phyloP scores from a whole-genome alignment of 2,113 vertebrate genomes.

The Myotis davidii region DNA sequence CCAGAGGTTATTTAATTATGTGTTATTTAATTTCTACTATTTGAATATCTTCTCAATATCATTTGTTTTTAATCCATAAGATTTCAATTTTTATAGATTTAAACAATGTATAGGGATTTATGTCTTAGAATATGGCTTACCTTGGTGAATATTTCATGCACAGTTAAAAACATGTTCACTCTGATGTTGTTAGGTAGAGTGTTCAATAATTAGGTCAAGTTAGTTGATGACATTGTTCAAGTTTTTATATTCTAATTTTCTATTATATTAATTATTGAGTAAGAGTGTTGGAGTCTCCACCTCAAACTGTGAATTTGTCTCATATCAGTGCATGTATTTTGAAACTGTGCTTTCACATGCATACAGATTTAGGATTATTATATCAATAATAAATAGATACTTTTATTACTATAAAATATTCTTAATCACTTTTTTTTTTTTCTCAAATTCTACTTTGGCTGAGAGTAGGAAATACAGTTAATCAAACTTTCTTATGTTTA shows the following conservation, averaged over 20 bases:
- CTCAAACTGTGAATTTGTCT: background rate
- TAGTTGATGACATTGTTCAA: background rate
- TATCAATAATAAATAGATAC: background rate
- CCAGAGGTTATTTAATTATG: background rate
- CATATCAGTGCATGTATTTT: background rate
- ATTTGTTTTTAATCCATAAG: background rate
- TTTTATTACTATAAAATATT: background rate
- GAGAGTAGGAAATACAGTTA: background rate
- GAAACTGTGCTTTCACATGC: background rate
- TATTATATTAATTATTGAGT: background rate
- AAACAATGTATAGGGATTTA: background rate
- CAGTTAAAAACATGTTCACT: background rate
- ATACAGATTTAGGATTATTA: background rate
- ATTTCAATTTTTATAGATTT: background rate
- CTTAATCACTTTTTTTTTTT: background rate
- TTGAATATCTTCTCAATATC: background rate
- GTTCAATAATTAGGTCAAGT: background rate
- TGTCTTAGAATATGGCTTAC: background rate
- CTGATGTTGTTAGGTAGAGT: background rate
- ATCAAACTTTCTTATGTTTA: background rate
- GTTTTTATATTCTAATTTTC: background rate
- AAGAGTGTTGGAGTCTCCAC: background rate
- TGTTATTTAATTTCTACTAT: constrained; percentile 4
- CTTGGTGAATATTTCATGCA: background rate
- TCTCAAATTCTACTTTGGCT: background rate